These are phyloP conservation scores for Prunella strophiata DNA, from an alignment of 2,797 vertebrate species.

Conservation along the genomic window DNA sequence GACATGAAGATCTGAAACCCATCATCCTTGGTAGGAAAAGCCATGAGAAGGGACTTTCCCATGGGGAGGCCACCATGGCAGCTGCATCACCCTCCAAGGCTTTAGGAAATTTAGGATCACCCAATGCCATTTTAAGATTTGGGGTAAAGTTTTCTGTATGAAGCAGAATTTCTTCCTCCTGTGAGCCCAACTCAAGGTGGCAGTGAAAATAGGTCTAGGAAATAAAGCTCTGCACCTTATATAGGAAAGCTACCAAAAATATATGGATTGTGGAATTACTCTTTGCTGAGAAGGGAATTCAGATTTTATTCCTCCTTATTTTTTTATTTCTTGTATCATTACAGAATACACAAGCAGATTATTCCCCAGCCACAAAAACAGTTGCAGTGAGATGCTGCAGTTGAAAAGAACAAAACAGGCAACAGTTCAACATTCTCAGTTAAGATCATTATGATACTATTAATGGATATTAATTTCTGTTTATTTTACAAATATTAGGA, in stretches of 20 bases:
- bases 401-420: slow-evolving; percentile 67
- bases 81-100: too few relatives aligned
- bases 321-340: slow-evolving; percentile 47
- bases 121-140: background rate
- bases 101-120: background rate
- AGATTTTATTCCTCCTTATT: slow-evolving; percentile 38
- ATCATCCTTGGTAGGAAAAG: background rate
- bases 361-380: slow-evolving; percentile 47
- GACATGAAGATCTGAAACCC: background rate
- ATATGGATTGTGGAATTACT: slow-evolving; percentile 3
- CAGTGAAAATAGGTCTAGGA: background rate
- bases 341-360: slow-evolving; percentile 37
- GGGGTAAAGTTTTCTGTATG: background rate
- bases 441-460: slow-evolving; percentile 63
- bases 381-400: slow-evolving; percentile 4
- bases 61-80: fast-evolving
- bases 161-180: background rate
- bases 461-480: slow-evolving; percentile 67
- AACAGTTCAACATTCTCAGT: slow-evolving; percentile 48
- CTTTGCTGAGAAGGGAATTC: slow-evolving; percentile 21
- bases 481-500: slow-evolving; percentile 64
- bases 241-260: background rate
- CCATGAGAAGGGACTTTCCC: background rate
- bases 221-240: background rate
- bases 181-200: background rate